These are phyloP conservation scores for Philypnodon macrostomus DNA, from an alignment of 2,797 vertebrate genomes.

Conservation along the genomic window DNA sequence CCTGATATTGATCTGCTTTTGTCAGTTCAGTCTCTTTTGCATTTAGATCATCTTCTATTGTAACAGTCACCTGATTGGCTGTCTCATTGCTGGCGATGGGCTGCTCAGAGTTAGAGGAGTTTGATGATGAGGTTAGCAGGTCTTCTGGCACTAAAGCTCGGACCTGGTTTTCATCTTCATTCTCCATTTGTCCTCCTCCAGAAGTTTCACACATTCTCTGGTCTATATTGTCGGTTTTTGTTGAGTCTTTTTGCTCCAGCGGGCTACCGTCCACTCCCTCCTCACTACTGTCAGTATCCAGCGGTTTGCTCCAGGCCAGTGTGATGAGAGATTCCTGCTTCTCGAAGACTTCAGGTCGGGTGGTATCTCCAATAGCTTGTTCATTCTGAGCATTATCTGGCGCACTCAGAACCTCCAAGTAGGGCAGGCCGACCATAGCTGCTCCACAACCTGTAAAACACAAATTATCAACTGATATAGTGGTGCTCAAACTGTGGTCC, in stretches of 20 bases:
- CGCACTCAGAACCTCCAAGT: conserved; percentile 73
- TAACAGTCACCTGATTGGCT: neutral
- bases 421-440: conserved; percentile 71
- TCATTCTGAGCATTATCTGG: conserved; percentile 27
- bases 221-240: neutral
- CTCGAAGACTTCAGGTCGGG: conserved; percentile 39
- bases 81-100: conserved; percentile 13
- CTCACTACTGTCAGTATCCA: conserved; percentile 25
- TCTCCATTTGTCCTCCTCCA: conserved; percentile 12
- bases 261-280: conserved; percentile 1
- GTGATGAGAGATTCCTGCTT: conserved; percentile 77
- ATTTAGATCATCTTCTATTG: neutral
- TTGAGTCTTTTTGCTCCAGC: conserved; percentile 1
- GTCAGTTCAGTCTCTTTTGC: conserved; percentile 14
- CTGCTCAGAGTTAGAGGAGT: conserved; percentile 3
- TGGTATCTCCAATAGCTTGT: conserved; percentile 7
- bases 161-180: conserved; percentile 13
- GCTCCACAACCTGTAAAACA: conserved; percentile 61
- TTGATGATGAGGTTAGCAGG: conserved; percentile 3
- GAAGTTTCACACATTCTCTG: conserved; percentile 17
- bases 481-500: neutral
- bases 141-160: conserved; percentile 4
- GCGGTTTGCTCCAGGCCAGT: conserved; percentile 76
- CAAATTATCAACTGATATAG: conserved; percentile 4
- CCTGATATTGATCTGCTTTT: conserved; percentile 5